These are phyloP conservation scores for Hafferia zeledoni DNA, from an alignment of 2,797 vertebrate genomes.

Conservation along the genomic window DNA sequence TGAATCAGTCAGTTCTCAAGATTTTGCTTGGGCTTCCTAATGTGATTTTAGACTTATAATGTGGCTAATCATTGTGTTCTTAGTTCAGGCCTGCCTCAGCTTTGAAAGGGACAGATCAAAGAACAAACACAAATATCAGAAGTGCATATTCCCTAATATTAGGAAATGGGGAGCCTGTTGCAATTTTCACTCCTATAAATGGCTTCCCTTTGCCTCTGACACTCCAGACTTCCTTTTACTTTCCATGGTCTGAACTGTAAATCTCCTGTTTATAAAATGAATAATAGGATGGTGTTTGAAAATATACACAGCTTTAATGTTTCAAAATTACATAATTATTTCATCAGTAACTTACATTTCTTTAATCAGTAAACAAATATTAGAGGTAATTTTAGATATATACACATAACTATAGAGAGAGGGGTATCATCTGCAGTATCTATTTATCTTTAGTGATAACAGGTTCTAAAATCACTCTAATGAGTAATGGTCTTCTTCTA, in stretches of 20 bases:
- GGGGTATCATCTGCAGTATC: neutral
- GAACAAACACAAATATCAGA: neutral
- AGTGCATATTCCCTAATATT: neutral
- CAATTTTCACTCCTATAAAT: neutral
- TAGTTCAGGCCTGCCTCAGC: neutral
- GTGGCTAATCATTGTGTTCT: neutral
- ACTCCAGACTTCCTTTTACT: neutral
- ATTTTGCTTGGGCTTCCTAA: neutral
- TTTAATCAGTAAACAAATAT: neutral
- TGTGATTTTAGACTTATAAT: neutral
- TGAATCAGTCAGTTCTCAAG: conserved; percentile 24
- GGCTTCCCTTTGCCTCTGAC: neutral
- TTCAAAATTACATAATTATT: neutral
- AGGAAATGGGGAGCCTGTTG: neutral
- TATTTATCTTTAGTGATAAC: neutral
- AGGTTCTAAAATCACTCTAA: neutral
- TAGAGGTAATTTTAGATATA: neutral
- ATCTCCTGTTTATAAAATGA: neutral
- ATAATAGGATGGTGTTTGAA: neutral
- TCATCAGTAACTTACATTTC: neutral
- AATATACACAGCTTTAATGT: neutral
- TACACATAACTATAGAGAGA: neutral
- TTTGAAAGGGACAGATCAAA: neutral
- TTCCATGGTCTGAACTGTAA: neutral
- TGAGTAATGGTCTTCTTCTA: neutral